Percentiles rank a stretch among this genome's conserved stretches.
These are phyloP conservation scores for Sebastes taczanowskii DNA, from an alignment of 2,797 vertebrate species.

Conservation along the genomic window DNA sequence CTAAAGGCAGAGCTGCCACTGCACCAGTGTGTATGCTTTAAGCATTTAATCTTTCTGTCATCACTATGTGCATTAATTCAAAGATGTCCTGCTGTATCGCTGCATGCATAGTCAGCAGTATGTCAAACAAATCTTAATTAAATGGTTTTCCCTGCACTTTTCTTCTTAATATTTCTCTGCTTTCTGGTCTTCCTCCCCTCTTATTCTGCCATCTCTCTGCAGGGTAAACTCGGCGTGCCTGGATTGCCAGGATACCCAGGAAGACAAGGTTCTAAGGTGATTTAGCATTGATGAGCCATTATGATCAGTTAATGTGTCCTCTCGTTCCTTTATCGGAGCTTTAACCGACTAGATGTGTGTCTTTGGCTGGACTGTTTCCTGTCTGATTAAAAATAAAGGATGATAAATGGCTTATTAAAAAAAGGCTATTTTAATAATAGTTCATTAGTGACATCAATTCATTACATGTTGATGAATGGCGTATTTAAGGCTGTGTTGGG, in stretches of 20 bases:
- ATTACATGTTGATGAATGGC: conserved; percentile 80
- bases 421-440: conserved; percentile 80
- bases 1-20: not conserved
- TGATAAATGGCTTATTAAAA: conserved; percentile 78
- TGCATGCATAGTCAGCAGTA: conserved; percentile 27
- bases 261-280: conserved; percentile 92
- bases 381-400: conserved; percentile 75
- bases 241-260: conserved; percentile 94
- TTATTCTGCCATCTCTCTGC: conserved; percentile 12
- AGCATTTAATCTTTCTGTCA: conserved; percentile 43
- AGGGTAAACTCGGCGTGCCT: conserved; percentile 94
- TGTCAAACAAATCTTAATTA: conserved; percentile 23
- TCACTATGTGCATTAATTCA: conserved; percentile 15
- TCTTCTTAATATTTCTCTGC: conserved; percentile 1
- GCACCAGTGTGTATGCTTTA: not conserved
- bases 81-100: conserved; percentile 11
- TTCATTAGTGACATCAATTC: conserved; percentile 79
- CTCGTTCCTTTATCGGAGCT: conserved; percentile 28
- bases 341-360: conserved; percentile 48
- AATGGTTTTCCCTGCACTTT: conserved; percentile 1
- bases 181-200: conserved; percentile 3
- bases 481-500: conserved; percentile 78
- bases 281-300: conserved; percentile 47
- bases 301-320: conserved; percentile 43
- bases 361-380: conserved; percentile 58